Base-by-base conservation (phyloP, 2,888 invertebrate genomes). In the Pollenia labialis region DNA sequence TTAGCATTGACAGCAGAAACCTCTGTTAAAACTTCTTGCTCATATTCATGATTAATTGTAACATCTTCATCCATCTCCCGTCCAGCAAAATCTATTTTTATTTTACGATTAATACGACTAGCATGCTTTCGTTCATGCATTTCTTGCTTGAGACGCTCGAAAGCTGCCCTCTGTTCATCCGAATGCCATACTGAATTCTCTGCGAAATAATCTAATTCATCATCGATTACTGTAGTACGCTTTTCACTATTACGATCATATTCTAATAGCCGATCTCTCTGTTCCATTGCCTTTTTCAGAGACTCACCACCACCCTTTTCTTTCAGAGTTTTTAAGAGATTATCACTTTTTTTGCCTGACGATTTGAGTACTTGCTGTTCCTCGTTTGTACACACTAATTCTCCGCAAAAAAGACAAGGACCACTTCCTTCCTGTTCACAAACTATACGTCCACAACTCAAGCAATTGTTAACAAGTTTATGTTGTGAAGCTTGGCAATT, bases 401-500 rank as follows among this genome's bases (percentile, higher is more conserved):
- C 95, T 0, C 96, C 97, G 94, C 99, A 99, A 92, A 96, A 98
- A 62, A 99, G 95, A 91, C 99, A 99, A 0, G 99, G 98, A 0
- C 99, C 99, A 10, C 98, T 97, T 1, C 99, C 99, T 94, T 99
- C 99, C 93, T 99, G 98, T 79, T 95, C 95, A 93, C 99, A 99
- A 7, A 99, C 97, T 86, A 99, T 97, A 81, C 99, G 95, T 0
- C 99, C 99, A 93, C 99, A 99, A 85, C 95, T 95, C 12, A 97
- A 92, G 91, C 99, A 99, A 93, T 99, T 99, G 92, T 97, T 98
- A 81, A 99, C 95, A 66, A 99, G 94, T 77, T 95, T 95, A 92
- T 99, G 99, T 90, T 96, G 97, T 4, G 96, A 95, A 0, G 99
- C 99, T 93, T 99, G 97, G 91, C 99, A 99, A 83, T 97, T 96